These are phyloP conservation scores for Lepidonotus clava DNA, from an alignment of 2,888 invertebrate genomes.

Conservation along the genomic window DNA sequence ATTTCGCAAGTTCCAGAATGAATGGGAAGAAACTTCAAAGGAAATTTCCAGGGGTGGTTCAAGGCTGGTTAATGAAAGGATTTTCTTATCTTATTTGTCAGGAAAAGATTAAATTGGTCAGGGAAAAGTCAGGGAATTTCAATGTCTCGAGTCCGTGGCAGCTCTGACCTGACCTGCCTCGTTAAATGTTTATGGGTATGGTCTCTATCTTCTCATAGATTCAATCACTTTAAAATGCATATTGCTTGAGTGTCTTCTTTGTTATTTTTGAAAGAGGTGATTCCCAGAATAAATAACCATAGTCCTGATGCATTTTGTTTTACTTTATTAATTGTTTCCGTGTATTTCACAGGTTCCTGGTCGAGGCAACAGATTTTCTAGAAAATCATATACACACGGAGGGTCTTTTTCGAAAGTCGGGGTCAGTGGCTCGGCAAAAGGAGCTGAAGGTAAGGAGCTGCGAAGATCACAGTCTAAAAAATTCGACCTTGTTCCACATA, in stretches of 20 bases:
- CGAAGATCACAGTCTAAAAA: no score
- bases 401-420: slow-evolving; percentile 93
- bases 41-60: no score
- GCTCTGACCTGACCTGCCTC: no score
- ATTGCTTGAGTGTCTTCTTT: neutral
- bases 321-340: neutral
- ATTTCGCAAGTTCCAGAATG: no score
- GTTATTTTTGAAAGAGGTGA: neutral
- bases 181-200: neutral
- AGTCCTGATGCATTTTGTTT: neutral
- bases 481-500: no score
- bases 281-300: neutral
- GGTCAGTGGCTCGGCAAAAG: slow-evolving; percentile 90
- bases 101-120: no score
- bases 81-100: no score
- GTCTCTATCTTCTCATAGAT: neutral
- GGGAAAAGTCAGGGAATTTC: no score
- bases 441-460: slow-evolving; percentile 87
- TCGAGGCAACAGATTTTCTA: slow-evolving; percentile 75
- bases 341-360: slow-evolving; percentile 67
- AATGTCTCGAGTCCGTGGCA: no score
- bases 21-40: no score
- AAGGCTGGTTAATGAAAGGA: no score
- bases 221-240: neutral
- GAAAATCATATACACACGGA: slow-evolving; percentile 86